Percentiles rank a stretch among this genome's conserved stretches.
These are phyloP conservation scores for Colostygia pectinataria DNA, from an alignment of 2,888 invertebrate species.

Conservation along the genomic window DNA sequence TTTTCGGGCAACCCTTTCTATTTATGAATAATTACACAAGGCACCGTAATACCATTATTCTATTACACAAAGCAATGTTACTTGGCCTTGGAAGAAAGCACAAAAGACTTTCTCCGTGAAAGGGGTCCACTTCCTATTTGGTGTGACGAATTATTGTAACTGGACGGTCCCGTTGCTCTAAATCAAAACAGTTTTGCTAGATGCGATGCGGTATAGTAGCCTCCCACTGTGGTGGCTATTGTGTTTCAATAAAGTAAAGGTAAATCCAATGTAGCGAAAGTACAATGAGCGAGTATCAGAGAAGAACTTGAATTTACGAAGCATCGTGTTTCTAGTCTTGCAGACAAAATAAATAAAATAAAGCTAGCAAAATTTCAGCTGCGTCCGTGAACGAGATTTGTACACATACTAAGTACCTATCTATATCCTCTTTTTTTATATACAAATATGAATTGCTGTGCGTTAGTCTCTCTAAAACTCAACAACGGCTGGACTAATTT, in stretches of 20 bases:
- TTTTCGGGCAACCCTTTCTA: conserved; percentile 75
- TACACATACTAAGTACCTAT: too few relatives aligned
- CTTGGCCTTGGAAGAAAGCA: conserved; percentile 70
- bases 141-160: conserved; percentile 56
- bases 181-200: conserved; percentile 44
- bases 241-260: conserved; percentile 16
- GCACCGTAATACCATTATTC: conserved; percentile 58
- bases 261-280: conserved; percentile 20
- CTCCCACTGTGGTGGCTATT: conserved; percentile 24
- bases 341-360: too few relatives aligned
- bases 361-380: too few relatives aligned
- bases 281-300: conserved; percentile 8
- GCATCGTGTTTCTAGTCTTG: neutral
- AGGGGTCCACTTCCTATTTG: conserved; percentile 65
- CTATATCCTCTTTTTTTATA: too few relatives aligned
- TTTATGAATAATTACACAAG: conserved; percentile 77
- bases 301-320: neutral
- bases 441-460: too few relatives aligned
- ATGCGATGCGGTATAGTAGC: conserved; percentile 34
- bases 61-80: conserved; percentile 74
- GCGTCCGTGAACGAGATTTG: too few relatives aligned
- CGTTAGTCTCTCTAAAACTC: too few relatives aligned
- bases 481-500: too few relatives aligned
- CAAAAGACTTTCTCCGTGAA: conserved; percentile 75
- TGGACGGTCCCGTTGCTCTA: conserved; percentile 44